phyloP scores from a whole-genome alignment of 2,113 vertebrate genomes.

The Clupea harengus region DNA sequence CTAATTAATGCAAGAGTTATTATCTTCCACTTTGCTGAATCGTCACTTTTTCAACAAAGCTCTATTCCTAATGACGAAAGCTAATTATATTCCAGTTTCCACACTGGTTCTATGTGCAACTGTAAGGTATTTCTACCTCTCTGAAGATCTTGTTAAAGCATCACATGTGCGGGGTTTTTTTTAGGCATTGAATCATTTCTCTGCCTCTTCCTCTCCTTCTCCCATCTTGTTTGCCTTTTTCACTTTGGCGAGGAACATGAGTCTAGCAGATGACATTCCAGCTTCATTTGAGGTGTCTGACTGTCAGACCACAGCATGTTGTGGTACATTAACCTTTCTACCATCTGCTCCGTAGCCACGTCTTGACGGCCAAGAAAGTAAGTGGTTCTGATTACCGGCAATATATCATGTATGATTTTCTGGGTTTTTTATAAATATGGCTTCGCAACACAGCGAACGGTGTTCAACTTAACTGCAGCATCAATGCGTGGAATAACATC shows the following conservation, averaged over 20 bases:
- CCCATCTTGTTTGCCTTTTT: background rate
- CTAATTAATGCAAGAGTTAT: background rate
- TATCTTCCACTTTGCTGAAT: slow-evolving; percentile 49
- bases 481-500: background rate
- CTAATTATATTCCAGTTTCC: slow-evolving; percentile 54
- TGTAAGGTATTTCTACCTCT: background rate
- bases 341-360: slow-evolving; percentile 52
- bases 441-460: background rate
- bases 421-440: slow-evolving; percentile 31
- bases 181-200: background rate
- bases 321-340: slow-evolving; percentile 58
- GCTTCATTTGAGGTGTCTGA: slow-evolving; percentile 49
- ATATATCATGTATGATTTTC: slow-evolving; percentile 53
- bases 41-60: slow-evolving; percentile 54
- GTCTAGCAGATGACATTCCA: slow-evolving; percentile 46
- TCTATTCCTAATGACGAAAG: slow-evolving; percentile 57
- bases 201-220: background rate
- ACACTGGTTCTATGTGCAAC: slow-evolving; percentile 24
- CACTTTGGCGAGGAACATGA: background rate
- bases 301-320: slow-evolving; percentile 49
- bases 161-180: slow-evolving; percentile 10
- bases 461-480: background rate
- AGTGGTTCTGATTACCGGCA: slow-evolving; percentile 55
- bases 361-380: slow-evolving; percentile 44
- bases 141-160: slow-evolving; percentile 19